These are phyloP conservation scores for Metacarcinus magister DNA, from an alignment of 2,888 invertebrate genomes.

Conservation along the genomic window DNA sequence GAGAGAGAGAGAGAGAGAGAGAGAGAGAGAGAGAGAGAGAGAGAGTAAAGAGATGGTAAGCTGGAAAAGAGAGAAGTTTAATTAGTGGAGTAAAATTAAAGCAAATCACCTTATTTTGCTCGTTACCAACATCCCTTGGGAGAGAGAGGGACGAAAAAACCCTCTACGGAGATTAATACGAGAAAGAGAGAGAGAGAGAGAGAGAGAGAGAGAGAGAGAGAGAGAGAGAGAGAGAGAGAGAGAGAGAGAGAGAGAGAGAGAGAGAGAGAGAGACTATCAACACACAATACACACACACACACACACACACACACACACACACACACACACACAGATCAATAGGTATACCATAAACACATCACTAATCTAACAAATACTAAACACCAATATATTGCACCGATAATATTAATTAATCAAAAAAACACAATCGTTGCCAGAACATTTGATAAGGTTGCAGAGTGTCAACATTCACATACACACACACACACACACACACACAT, in stretches of 20 bases:
- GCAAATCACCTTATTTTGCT: conserved; percentile 72
- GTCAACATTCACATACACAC: background rate
- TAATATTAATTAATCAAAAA: background rate
- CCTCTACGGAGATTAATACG: conserved; percentile 43
- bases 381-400: no score
- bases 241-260: conserved; percentile 2
- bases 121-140: conserved; percentile 58
- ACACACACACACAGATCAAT: conserved; percentile 21
- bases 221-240: conserved; percentile 35
- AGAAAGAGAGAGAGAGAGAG: conserved; percentile 23
- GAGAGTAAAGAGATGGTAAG: background rate
- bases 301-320: background rate
- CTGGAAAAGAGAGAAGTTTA: conserved; percentile 53
- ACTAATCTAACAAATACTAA: background rate
- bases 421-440: background rate
- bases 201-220: conserved; percentile 15
- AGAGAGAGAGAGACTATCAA: background rate
- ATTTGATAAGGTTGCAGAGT: background rate
- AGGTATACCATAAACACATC: conserved; percentile 42
- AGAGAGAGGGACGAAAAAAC: background rate
- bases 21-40: background rate
- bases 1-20: conserved; percentile 50
- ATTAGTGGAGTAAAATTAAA: conserved; percentile 65
- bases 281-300: background rate
- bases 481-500: no score